Base-by-base conservation (phyloP, 1,140 invertebrate genomes). In the Macrosteles quadrilineatus region DNA sequence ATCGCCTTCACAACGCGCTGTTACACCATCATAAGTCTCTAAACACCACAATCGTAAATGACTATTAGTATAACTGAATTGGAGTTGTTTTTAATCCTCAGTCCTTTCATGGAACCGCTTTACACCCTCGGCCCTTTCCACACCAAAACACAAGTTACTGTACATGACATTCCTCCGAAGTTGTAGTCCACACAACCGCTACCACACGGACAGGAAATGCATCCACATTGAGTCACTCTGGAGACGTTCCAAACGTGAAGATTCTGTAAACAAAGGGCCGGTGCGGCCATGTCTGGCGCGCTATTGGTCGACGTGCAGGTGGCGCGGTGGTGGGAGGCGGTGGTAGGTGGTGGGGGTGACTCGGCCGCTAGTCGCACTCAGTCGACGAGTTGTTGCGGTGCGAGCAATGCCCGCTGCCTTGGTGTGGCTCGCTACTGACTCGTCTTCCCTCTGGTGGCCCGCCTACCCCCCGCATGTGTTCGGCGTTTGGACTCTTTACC, bases 341-440 rank as follows among this genome's bases (percentile, higher is more conserved):
- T 17, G 59, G 14, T 19, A 27, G 59, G 59, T 19, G 29, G 59
- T 32, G 59, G 59, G 59, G 59, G 29, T n/a, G 21, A 9, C 17
- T 1, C 55, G 2, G 23, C 6, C 21, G 17, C 59, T 30, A 17
- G 27, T 40, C 29, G 17, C 29, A n/a, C 29, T 64, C 59, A 64
- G 59, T 64, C 27, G 29, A 32, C 30, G 29, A 19, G 4, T 30
- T 25, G 1, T 19, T 32, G 59, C 29, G 59, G 59, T n/a, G 30
- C 59, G 59, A 64, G 59, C 59, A 64, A 64, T 64, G 59, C 59
- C 59, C 31, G 59, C 27, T 64, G 59, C 59, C 29, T 32, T 64
- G 59, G 31, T 64, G 19, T 64, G 59, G 59, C 59, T 64, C 1
- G 59, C 59, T 32, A 25, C 59, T n/a, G 1, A 19, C 29, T 32